Conservation (phyloP, 1,140 invertebrate genomes). For the Brachionus manjavacas region DNA sequence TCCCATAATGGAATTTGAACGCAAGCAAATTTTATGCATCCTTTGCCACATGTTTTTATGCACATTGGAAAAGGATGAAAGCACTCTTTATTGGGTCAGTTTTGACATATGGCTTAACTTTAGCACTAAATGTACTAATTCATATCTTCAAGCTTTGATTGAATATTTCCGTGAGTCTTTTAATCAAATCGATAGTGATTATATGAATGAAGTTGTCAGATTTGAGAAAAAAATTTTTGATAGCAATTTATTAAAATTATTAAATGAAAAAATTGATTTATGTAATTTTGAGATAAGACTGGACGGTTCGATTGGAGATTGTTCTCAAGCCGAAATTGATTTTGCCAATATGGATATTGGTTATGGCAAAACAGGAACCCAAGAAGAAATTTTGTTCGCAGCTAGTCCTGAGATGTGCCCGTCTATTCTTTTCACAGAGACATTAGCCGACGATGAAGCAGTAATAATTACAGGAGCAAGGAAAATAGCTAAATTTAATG, state of each 20-base stretch:
- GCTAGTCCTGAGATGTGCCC: conserved; percentile 2
- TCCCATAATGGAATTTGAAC: neutral
- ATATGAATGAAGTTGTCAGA: neutral
- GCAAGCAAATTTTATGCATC: conserved; percentile 21
- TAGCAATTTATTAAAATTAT: neutral
- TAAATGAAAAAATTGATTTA: neutral
- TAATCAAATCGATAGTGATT: neutral
- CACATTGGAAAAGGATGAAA: neutral
- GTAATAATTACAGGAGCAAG: conserved; percentile 11
- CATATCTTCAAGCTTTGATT: conserved; percentile 1
- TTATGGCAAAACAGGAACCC: conserved; percentile 24
- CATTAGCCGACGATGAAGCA: conserved; percentile 32
- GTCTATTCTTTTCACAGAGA: neutral
- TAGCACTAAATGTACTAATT: neutral
- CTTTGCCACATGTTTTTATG: conserved; percentile 40
- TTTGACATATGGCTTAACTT: conserved; percentile 12
- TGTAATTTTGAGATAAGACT: neutral
- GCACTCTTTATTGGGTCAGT: conserved; percentile 15
- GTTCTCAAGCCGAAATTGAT: neutral
- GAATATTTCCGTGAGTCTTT: conserved; percentile 19
- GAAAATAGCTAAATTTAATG: neutral
- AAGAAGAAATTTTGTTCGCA: conserved; percentile 37
- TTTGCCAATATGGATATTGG: conserved; percentile 42
- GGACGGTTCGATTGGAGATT: conserved; percentile 13
- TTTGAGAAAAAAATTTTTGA: conserved; percentile 19